Evolutionary conservation across 2,797 vertebrate species (phyloP).

Genomic region (Potorous gilbertii): DNA sequence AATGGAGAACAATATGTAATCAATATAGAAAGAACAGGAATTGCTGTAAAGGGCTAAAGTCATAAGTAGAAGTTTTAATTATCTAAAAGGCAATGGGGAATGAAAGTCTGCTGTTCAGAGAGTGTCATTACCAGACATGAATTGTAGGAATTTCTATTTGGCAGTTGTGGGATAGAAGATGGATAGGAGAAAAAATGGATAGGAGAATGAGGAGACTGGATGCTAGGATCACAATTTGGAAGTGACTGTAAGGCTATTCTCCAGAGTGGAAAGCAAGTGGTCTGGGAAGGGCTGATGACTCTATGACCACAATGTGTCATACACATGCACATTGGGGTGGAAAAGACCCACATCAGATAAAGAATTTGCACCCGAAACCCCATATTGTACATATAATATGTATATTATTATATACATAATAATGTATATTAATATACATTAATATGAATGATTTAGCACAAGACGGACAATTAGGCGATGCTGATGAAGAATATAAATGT

Average conservation of each 20-base stretch:
- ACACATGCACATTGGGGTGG: not conserved
- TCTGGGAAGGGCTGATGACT: not conserved
- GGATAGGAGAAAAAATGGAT: not conserved
- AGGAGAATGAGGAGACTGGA: not conserved
- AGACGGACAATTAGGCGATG: constrained; percentile 92
- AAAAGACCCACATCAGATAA: not conserved
- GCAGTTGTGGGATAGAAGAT: not conserved
- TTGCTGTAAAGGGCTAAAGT: not conserved
- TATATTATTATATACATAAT: no score
- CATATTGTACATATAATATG: no score
- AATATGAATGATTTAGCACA: not conserved
- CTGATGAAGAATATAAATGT: constrained; percentile 94
- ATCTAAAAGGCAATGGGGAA: no score
- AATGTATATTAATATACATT: not conserved
- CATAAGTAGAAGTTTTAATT: not conserved
- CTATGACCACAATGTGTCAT: not conserved
- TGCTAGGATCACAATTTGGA: not conserved
- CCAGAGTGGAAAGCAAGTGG: not conserved
- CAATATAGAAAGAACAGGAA: not conserved
- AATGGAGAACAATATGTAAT: not conserved
- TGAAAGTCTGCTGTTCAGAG: not conserved
- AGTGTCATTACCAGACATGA: not conserved
- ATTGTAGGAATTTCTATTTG: not conserved
- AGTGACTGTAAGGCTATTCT: not conserved
- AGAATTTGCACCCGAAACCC: not conserved